phyloP scores from a whole-genome alignment of 2,113 vertebrate species.

The Zootoca vivipara region DNA sequence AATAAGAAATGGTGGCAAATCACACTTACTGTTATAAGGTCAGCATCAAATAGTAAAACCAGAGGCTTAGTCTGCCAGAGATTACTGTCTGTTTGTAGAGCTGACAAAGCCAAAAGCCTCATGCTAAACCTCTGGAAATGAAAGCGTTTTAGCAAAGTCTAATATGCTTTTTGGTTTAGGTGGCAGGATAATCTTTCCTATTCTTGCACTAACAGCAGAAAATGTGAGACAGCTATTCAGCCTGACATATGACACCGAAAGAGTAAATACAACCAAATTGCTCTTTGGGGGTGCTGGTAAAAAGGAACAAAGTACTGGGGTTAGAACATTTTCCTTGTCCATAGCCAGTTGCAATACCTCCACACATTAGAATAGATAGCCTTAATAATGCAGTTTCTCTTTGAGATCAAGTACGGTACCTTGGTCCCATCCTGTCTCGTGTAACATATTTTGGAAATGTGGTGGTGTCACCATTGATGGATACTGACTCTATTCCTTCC shows the following conservation, averaged over 20 bases:
- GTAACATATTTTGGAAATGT: too few species aligned
- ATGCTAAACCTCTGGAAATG: conserved; percentile 42
- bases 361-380: conserved; percentile 8
- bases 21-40: conserved; percentile 1
- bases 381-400: conserved; percentile 6
- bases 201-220: conserved; percentile 40
- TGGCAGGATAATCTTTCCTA: conserved; percentile 45
- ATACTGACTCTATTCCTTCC: not conserved
- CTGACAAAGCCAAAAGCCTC: conserved; percentile 23
- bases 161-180: conserved; percentile 39
- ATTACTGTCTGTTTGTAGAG: conserved; percentile 38
- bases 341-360: not conserved
- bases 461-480: not conserved
- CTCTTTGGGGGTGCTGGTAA: not conserved
- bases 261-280: conserved; percentile 28
- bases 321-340: conserved; percentile 4
- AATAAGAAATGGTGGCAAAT: conserved; percentile 24
- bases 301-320: not conserved
- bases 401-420: not conserved
- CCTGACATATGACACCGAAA: conserved; percentile 34
- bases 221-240: conserved; percentile 22
- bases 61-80: conserved; percentile 32
- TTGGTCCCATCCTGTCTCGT: not conserved
- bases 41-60: conserved; percentile 28
- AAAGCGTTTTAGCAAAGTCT: conserved; percentile 41